These are phyloP conservation scores for Potamilus streckersoni DNA, from an alignment of 1,140 invertebrate genomes.

Conservation along the genomic window DNA sequence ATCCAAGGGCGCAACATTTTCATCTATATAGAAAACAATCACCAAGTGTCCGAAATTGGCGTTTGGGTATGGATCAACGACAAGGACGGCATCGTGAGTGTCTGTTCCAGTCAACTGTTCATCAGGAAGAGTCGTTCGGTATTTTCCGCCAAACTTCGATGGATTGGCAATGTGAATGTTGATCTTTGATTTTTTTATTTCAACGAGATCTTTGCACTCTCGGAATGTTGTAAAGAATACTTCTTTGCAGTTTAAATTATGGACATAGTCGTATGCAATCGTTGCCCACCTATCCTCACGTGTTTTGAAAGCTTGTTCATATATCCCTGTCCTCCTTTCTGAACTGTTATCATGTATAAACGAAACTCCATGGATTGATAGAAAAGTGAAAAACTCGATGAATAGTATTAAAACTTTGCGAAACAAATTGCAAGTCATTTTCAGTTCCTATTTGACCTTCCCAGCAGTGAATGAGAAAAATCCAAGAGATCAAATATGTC, in stretches of 20 bases:
- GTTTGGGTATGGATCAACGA: slow-evolving; percentile 70
- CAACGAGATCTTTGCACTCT: slow-evolving; percentile 44
- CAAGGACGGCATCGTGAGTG: slow-evolving; percentile 68
- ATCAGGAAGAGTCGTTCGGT: slow-evolving; percentile 67
- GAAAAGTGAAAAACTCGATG: no score
- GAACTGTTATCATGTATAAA: slow-evolving; percentile 20
- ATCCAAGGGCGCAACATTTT: slow-evolving; percentile 35
- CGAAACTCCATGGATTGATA: no score
- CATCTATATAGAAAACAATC: slow-evolving; percentile 69
- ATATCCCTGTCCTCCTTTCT: slow-evolving; percentile 12
- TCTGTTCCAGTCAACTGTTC: slow-evolving; percentile 57
- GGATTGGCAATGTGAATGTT: slow-evolving; percentile 55
- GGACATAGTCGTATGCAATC: slow-evolving; percentile 45
- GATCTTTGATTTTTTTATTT: slow-evolving; percentile 35
- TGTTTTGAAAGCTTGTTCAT: background rate
- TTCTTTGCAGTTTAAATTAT: slow-evolving; percentile 42
- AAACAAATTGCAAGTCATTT: no score
- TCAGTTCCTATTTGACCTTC: no score
- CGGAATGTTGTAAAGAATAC: slow-evolving; percentile 49
- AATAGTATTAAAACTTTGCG: no score
- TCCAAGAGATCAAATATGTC: no score
- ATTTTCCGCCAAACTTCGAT: slow-evolving; percentile 41
- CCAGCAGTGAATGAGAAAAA: no score
- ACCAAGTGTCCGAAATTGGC: slow-evolving; percentile 71
- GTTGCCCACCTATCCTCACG: slow-evolving; percentile 46